Conservation (phyloP, 2,888 invertebrate genomes). For the Agriopis marginaria region DNA sequence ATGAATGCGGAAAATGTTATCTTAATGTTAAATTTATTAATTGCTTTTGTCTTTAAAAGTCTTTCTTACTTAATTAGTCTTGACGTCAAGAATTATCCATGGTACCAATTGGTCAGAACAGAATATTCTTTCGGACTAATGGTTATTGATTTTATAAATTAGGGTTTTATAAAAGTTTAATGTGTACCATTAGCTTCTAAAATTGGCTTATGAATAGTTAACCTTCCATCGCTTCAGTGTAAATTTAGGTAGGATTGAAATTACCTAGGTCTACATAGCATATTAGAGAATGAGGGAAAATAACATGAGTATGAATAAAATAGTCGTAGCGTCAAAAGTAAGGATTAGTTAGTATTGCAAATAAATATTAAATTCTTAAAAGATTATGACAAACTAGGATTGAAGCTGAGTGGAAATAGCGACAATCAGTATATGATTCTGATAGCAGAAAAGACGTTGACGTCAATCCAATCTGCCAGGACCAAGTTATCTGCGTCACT, state of each 20-base stretch:
- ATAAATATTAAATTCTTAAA: too few relatives aligned
- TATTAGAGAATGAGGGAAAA: background rate
- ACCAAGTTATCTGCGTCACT: too few relatives aligned
- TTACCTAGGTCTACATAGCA: background rate
- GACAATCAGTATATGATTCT: too few relatives aligned
- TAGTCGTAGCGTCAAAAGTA: too few relatives aligned
- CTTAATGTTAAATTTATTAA: conserved; percentile 14
- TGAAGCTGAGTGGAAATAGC: too few relatives aligned
- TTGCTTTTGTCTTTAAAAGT: conserved; percentile 10
- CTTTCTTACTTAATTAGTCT: background rate
- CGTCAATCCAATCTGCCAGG: too few relatives aligned
- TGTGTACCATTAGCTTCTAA: background rate
- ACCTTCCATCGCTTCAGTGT: background rate
- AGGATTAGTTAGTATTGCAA: too few relatives aligned
- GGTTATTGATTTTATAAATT: background rate
- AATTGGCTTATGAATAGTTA: background rate
- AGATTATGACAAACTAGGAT: too few relatives aligned
- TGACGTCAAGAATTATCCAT: background rate
- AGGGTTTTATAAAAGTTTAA: background rate
- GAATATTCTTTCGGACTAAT: background rate
- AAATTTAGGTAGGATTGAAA: background rate
- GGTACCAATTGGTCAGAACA: background rate
- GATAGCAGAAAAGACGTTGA: too few relatives aligned
- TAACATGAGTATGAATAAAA: too few relatives aligned
- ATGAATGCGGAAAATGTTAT: conserved; percentile 26